Evolutionary conservation across 2,888 invertebrate species (phyloP).

Genomic region (Drosophila emarginata): DNA sequence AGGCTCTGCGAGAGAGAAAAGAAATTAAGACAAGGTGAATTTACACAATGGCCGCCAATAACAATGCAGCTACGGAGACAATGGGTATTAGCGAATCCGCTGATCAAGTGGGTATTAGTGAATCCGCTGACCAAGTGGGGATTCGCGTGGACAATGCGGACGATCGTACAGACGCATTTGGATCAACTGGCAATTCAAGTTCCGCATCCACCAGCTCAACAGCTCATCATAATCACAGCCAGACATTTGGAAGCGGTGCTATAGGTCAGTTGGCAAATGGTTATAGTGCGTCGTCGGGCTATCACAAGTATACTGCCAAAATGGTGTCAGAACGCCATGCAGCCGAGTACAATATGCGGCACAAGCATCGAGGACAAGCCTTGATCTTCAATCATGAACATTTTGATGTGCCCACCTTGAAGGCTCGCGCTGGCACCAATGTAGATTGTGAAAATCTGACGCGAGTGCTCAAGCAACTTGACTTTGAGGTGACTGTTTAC

Average conservation of each 20-base stretch:
- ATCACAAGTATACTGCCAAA: slow-evolving; percentile 79
- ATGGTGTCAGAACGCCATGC: slow-evolving; percentile 88
- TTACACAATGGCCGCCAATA: slow-evolving; percentile 57
- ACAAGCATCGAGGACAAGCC: slow-evolving; percentile 91
- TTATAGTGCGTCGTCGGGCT: slow-evolving; percentile 72
- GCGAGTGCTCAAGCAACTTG: slow-evolving; percentile 86
- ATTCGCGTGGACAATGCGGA: slow-evolving; percentile 56
- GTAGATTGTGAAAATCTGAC: slow-evolving; percentile 91
- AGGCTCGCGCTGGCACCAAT: slow-evolving; percentile 91
- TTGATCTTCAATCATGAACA: slow-evolving; percentile 95
- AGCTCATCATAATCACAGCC: slow-evolving; percentile 32
- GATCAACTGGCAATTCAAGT: slow-evolving; percentile 53
- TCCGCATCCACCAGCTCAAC: slow-evolving; percentile 30
- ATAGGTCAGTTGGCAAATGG: slow-evolving; percentile 78
- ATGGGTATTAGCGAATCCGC: slow-evolving; percentile 45
- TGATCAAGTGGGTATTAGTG: slow-evolving; percentile 71
- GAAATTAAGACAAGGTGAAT: slow-evolving; percentile 11
- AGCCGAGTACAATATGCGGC: slow-evolving; percentile 93
- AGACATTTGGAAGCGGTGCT: slow-evolving; percentile 60
- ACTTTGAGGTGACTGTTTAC: slow-evolving; percentile 89
- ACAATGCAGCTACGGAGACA: slow-evolving; percentile 28
- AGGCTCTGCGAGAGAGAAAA: slow-evolving; percentile 22
- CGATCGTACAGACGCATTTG: slow-evolving; percentile 77
- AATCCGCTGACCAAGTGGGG: slow-evolving; percentile 72
- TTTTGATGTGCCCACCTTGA: slow-evolving; percentile 89